Percentiles rank a stretch among this genome's conserved stretches.
phyloP scores from a whole-genome alignment of 2,888 invertebrate species.

The Drosophila picticornis region DNA sequence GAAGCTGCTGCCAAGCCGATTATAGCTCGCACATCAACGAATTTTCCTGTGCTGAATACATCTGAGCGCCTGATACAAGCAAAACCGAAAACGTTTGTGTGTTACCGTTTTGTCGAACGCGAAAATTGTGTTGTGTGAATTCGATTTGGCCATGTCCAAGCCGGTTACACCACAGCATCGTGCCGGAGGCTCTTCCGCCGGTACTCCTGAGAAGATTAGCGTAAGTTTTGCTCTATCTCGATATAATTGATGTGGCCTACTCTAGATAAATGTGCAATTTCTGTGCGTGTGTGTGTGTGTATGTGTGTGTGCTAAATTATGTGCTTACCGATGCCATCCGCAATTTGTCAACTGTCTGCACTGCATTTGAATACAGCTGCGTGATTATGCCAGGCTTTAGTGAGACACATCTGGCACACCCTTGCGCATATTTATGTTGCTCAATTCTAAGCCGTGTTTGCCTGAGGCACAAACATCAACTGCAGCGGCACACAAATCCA shows the following conservation, averaged over 20 bases:
- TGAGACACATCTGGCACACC: conserved; percentile 4
- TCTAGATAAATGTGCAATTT: conserved; percentile 12
- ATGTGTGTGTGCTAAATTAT: conserved; percentile 31
- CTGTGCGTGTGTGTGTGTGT: neutral
- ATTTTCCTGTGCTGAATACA: conserved; percentile 35
- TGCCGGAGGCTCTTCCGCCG: conserved; percentile 38
- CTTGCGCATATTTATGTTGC: conserved; percentile 40
- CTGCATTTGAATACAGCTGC: conserved; percentile 20
- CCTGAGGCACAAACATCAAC: conserved; percentile 17
- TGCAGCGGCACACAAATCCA: conserved; percentile 28
- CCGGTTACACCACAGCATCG: conserved; percentile 71
- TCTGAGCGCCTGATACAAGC: conserved; percentile 70
- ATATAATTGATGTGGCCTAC: conserved; percentile 10
- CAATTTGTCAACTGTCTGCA: conserved; percentile 30
- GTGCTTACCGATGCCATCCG: conserved; percentile 18
- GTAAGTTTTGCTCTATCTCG: conserved; percentile 55
- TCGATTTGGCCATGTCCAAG: conserved; percentile 62
- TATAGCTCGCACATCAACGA: neutral
- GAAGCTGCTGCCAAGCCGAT: conserved; percentile 1
- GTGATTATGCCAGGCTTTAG: conserved; percentile 15
- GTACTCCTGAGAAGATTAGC: conserved; percentile 64
- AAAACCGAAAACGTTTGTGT: conserved; percentile 68
- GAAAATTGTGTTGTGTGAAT: conserved; percentile 52
- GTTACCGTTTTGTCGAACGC: conserved; percentile 40
- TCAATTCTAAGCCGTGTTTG: conserved; percentile 29